Evolutionary conservation across 2,113 vertebrate genomes (phyloP).

Genomic region (Dolichallabes microphthalmus): DNA sequence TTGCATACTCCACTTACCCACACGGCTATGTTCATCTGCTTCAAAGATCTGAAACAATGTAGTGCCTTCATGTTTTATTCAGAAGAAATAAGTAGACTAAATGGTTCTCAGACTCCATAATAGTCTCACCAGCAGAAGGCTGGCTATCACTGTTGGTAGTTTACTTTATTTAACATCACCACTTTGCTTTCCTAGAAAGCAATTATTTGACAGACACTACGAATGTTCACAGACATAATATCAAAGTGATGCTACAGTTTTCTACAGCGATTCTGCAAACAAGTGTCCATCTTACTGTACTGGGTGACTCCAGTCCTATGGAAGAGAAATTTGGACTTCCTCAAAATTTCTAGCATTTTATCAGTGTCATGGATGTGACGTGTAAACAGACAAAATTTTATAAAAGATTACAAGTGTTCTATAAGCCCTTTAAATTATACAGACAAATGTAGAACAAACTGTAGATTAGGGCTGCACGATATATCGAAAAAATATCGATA

Average conservation of each 20-base stretch:
- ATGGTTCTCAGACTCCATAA: background rate
- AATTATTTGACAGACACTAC: background rate
- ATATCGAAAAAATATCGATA: too few species aligned
- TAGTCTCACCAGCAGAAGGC: background rate
- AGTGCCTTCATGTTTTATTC: slow-evolving; percentile 5
- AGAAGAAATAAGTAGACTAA: background rate
- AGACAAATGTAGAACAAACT: too few species aligned
- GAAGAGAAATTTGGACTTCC: too few species aligned
- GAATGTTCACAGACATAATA: background rate
- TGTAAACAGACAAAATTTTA: too few species aligned
- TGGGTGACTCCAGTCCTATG: too few species aligned
- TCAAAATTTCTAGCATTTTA: too few species aligned
- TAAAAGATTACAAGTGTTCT: too few species aligned
- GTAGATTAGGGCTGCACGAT: too few species aligned
- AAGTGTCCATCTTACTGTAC: background rate
- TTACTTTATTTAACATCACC: background rate
- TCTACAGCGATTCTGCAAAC: background rate
- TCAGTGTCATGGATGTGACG: too few species aligned
- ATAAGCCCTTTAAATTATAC: too few species aligned
- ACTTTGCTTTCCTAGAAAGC: background rate
- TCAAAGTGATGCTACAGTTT: background rate
- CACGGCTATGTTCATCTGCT: background rate
- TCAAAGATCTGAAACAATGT: slow-evolving; percentile 10
- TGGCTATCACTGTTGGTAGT: background rate
- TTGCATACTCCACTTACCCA: background rate